Base-by-base conservation (phyloP, 2,797 vertebrate species). In the Oryzias sinensis region DNA sequence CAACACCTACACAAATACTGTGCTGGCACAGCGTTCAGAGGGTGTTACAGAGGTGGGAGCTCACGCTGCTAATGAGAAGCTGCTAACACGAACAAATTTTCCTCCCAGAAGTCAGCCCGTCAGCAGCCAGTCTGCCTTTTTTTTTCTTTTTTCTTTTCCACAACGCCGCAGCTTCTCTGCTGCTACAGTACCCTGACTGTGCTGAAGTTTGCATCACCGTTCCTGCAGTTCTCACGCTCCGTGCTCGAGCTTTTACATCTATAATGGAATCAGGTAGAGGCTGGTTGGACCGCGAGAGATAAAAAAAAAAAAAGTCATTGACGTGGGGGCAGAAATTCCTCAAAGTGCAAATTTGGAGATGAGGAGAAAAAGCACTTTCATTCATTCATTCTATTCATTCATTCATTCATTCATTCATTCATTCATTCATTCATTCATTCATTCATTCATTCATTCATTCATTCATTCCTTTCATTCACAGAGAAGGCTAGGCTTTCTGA, bases 181-280 rank as follows among this genome's bases (percentile, higher is more conserved):
- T 53, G 37, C 55, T 56, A 56, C 59, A 58, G 50, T 62, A 66
- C 50, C 75, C 63, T 53, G 59, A 63, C 48, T 48, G 50, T 45
- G 65, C 48, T 66, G 61, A 73, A 73, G 62, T 57, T 52, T 56
- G 59, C 54, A 37, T 18, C 45, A 44, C 43, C 45, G 40, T 42
- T n/a, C 17, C 0, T 3, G 53, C 17, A 37, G 15, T 56, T 45
- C 51, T 44, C 49, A 40, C 41, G 41, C 33, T 33, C 29, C 51
- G 40, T 68, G 64, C 65, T 72, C 69, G 71, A 77, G 74, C 72
- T 78, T 77, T 68, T 58, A 79, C 47, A 90, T 89, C 87, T 87
- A 87, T 89, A 90, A 90, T 90, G 83, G 83, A 87, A 89, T 88
- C 84, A 84, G 81, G 55, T 74, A 80, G n/a, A 62, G 67, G 72